Conservation (phyloP, 2,113 vertebrate genomes). For the Zosterops hypoxanthus region DNA sequence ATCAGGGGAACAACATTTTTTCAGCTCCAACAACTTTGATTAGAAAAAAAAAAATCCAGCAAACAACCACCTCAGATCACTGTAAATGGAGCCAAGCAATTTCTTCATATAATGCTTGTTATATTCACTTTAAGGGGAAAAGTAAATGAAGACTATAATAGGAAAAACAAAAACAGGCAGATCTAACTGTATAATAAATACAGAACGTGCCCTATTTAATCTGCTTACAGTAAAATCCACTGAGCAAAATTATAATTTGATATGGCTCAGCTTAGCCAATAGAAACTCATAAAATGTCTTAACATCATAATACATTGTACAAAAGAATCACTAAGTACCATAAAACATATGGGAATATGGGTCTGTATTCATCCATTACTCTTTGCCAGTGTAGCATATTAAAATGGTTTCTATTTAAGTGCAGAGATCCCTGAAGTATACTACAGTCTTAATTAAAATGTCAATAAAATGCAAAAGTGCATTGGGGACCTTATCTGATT, state of each 20-base stretch:
- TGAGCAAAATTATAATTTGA: slow-evolving; percentile 80
- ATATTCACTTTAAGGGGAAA: slow-evolving; percentile 48
- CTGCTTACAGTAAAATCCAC: slow-evolving; percentile 78
- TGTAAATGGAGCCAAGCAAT: slow-evolving; percentile 1
- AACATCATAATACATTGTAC: slow-evolving; percentile 75
- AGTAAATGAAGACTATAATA: slow-evolving; percentile 62
- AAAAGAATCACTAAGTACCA: slow-evolving; percentile 76
- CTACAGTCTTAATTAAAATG: slow-evolving; percentile 80
- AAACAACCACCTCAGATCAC: neutral
- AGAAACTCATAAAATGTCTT: slow-evolving; percentile 77
- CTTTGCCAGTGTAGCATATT: slow-evolving; percentile 74
- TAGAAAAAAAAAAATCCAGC: neutral
- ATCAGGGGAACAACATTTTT: slow-evolving; percentile 25
- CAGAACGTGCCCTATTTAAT: slow-evolving; percentile 72
- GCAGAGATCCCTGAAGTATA: slow-evolving; percentile 76
- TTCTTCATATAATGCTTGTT: slow-evolving; percentile 16
- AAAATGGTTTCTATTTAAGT: slow-evolving; percentile 81
- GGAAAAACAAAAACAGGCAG: slow-evolving; percentile 58
- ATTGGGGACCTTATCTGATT: slow-evolving; percentile 65
- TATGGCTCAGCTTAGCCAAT: slow-evolving; percentile 75
- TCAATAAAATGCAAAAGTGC: slow-evolving; percentile 77
- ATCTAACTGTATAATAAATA: slow-evolving; percentile 44
- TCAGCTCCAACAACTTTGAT: slow-evolving; percentile 32
- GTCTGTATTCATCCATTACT: slow-evolving; percentile 75
- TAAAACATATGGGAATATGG: slow-evolving; percentile 76